These are phyloP conservation scores for Phyllopteryx taeniolatus DNA, from an alignment of 2,113 vertebrate species.

Conservation along the genomic window DNA sequence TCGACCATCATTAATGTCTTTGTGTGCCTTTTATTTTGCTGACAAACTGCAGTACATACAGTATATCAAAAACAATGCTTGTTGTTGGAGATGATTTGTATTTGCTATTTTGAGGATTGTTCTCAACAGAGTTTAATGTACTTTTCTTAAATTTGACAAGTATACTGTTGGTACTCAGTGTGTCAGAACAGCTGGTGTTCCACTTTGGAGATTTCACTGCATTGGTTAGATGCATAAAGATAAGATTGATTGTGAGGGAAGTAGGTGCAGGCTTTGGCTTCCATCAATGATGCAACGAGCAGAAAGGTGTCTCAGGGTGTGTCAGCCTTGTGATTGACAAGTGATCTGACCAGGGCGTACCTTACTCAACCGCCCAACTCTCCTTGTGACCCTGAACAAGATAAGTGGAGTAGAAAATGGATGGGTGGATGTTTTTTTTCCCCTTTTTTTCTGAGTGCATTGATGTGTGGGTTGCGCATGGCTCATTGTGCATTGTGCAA, in stretches of 20 bases:
- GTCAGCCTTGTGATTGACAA: background rate
- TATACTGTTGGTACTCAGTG: background rate
- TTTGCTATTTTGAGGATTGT: background rate
- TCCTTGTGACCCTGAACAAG: background rate
- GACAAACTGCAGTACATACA: background rate
- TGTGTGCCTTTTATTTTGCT: background rate
- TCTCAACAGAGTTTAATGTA: background rate
- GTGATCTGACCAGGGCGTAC: background rate
- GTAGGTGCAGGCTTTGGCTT: background rate
- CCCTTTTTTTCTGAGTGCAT: background rate
- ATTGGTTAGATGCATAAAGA: background rate
- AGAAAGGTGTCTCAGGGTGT: background rate
- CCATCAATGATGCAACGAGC: background rate
- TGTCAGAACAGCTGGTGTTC: background rate
- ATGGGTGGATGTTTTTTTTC: background rate
- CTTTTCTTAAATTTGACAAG: background rate
- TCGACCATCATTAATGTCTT: background rate
- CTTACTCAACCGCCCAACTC: background rate
- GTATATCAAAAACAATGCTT: background rate
- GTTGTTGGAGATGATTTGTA: background rate
- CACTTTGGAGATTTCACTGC: background rate
- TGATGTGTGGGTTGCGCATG: background rate
- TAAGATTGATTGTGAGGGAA: background rate
- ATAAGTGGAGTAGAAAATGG: constrained; percentile 1
- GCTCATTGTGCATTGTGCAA: constrained; percentile 3